A percentile compares a stretch with the other conserved stretches of the same genome.
phyloP scores from a whole-genome alignment of 2,113 vertebrate genomes.

The Aspiorhynchus laticeps region DNA sequence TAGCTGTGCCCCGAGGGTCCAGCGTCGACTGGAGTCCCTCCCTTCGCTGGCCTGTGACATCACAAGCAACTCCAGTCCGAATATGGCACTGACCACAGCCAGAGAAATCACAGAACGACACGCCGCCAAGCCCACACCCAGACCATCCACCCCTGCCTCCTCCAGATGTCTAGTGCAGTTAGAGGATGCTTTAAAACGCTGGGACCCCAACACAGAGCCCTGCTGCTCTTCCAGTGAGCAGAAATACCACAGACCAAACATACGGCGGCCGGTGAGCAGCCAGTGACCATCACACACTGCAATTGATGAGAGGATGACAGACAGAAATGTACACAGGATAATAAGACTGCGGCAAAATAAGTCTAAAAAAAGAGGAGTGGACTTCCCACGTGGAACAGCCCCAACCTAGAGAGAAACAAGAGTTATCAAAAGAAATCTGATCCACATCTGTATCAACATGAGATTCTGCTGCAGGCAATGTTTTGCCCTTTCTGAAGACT shows the following conservation, averaged over 20 bases:
- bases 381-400: conserved; percentile 52
- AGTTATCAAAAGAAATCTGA: neutral
- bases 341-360: conserved; percentile 76
- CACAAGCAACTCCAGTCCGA: conserved; percentile 83
- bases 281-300: conserved; percentile 82
- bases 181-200: conserved; percentile 37
- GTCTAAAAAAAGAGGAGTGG: conserved; percentile 73
- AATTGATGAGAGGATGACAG: conserved; percentile 78
- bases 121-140: conserved; percentile 68
- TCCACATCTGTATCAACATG: neutral
- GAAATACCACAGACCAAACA: conserved; percentile 82
- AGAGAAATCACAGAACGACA: conserved; percentile 71
- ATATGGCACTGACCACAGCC: conserved; percentile 79
- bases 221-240: conserved; percentile 64
- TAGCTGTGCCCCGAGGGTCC: conserved; percentile 75
- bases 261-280: conserved; percentile 69
- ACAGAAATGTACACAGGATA: conserved; percentile 73
- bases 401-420: conserved; percentile 65
- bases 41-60: conserved; percentile 83
- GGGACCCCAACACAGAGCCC: neutral
- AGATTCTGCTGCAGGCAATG: neutral
- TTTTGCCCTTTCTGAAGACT: neutral
- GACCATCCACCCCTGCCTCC: conserved; percentile 65
- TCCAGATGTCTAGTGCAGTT: conserved; percentile 74
- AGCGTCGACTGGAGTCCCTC: conserved; percentile 65